Base-by-base conservation (phyloP, 2,888 invertebrate species). In the Cistogaster globosa region DNA sequence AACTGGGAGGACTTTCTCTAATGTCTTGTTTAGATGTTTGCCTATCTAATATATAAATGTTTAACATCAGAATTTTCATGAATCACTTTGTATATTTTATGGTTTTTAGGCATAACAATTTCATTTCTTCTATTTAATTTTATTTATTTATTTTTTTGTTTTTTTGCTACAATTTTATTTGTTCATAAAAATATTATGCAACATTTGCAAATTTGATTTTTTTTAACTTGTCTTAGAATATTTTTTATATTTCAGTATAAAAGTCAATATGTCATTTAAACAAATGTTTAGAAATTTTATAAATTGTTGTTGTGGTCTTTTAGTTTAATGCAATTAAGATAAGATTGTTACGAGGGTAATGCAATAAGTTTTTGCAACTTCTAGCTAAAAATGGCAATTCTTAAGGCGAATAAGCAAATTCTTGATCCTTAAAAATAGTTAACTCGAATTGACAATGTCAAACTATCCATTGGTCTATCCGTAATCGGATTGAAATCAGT, bases 211-310 rank as follows among this genome's bases (percentile, higher is more conserved):
- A 26, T 26, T 26, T 26, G 26, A 2, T 58, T 71, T 36, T 51
- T 38, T 12, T 8, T 3, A 48, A 58, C 48, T 65, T 67, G 16
- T 51, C 18, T 51, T 60, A 60, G 9, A 20, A 18, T 53, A 5
- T n/a, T 8, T 69, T 62, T 58, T 53, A 4, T n/a, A 1, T 71
- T 72, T 57, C 18, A 62, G 68, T 67, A 80, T 67, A 51, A 45
- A 63, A 63, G 69, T 76, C 76, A 76, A 71, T 76, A 63, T 82
- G 82, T 82, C 69, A 76, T 63, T 65, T 14, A 82, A 65, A 63
- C 16, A 18, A 16, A 36, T 57, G 26, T 22, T 22, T n/a, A 26
- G 42, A 69, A 60, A 76, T 38, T 65, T 55, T 26, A n/a, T 20
- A 51, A 20, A 48, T 6, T 45, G 12, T 38, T 32, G 32, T 60